Evolutionary conservation across 2,113 vertebrate genomes (phyloP).

Genomic region (Nothobranchius kuhntae): DNA sequence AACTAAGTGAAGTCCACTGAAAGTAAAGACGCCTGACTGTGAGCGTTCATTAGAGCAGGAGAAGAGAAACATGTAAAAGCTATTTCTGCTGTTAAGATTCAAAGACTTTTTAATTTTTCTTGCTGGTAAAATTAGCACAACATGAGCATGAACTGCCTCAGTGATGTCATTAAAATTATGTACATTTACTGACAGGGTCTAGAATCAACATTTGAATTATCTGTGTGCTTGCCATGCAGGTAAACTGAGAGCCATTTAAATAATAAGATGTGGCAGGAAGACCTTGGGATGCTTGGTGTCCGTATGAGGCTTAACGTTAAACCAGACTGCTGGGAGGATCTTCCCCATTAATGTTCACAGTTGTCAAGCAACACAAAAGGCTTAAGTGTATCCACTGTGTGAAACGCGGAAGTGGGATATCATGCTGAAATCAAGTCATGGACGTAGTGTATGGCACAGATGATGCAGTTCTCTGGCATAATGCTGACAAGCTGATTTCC

Average conservation of each 20-base stretch:
- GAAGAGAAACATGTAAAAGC: conserved; percentile 1
- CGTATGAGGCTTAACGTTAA: conserved; percentile 2
- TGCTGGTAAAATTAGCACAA: conserved; percentile 16
- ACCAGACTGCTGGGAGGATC: conserved; percentile 12
- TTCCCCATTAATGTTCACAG: background rate
- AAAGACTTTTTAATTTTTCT: background rate
- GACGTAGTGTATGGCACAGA: conserved; percentile 19
- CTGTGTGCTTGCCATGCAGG: conserved; percentile 15
- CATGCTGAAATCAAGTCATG: conserved; percentile 30
- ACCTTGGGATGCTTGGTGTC: conserved; percentile 24
- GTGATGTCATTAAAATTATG: conserved; percentile 29
- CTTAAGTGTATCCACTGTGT: conserved; percentile 6
- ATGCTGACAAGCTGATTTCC: conserved; percentile 49
- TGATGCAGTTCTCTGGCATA: conserved; percentile 13
- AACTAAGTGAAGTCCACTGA: conserved; percentile 5
- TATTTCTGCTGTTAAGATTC: conserved; percentile 4
- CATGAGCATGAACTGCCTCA: conserved; percentile 19
- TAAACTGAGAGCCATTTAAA: conserved; percentile 27
- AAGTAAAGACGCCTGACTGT: conserved; percentile 17
- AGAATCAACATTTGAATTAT: conserved; percentile 11
- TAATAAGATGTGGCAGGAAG: conserved; percentile 21
- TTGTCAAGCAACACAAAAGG: conserved; percentile 27
- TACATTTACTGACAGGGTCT: conserved; percentile 8
- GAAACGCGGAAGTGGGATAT: conserved; percentile 29
- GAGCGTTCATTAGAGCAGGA: background rate